Evolutionary conservation across 2,888 invertebrate species (phyloP), one percentile per base, ranked within the genome.

Genomic region (Lysandra bellargus): DNA sequence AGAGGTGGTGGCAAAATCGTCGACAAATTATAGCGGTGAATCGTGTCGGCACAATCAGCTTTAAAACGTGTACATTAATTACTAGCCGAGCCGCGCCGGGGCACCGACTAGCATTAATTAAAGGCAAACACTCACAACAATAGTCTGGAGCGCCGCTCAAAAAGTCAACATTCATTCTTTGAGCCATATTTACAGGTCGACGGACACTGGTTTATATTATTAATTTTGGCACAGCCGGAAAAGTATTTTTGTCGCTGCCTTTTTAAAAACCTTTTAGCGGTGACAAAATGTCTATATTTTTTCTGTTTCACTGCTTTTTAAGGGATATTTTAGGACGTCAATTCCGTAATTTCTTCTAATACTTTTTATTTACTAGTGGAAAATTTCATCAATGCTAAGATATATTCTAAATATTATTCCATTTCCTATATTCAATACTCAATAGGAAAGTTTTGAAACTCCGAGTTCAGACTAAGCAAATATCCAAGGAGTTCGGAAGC

Each of bases 71-170:
- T 81, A 79, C 81, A 82, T 81, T 83, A 83, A 83, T 83, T 84
- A 81, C 81, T 78, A 77, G 79, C 82, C 81, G 79, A 81, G 80
- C 78, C 81, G 81, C 80, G 69, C 61, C 80, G 79, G 78, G 78
- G 81, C 78, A 82, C 81, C 81, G 81, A 81, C 81, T 69, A 80
- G 81, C 81, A 82, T 82, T 83, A 83, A 83, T 83, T 83, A 83
- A 83, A 83, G 80, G 80, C 82, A 83, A 83, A 83, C 82, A 82
- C 81, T 82, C 80, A 79, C 81, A 80, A 81, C 80, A 82, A 78
- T 79, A 78, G 76, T 44, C 73, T 77, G 57, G 78, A 73, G 49
- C 57, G 78, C 64, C 57, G 53, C 23, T 75, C 78, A 33, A 81
- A 78, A 81, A 79, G 80, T 79, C 78, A 79, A 79, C 76, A 80